Evolutionary conservation across 2,113 vertebrate genomes (phyloP), one percentile per base, ranked within the genome.

Genomic region (Amphiprion ocellaris): DNA sequence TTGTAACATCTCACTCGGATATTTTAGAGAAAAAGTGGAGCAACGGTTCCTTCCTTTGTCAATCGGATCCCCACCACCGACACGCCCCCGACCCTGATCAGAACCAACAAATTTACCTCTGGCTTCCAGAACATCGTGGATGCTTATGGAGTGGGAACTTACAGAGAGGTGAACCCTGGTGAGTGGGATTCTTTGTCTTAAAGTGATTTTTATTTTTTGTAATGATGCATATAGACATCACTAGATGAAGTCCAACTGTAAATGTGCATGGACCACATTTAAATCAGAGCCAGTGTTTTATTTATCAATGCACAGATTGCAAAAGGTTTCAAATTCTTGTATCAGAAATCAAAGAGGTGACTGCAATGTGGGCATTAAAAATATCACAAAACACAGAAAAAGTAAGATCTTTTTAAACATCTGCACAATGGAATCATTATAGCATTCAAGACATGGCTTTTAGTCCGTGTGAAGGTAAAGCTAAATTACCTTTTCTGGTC

Each of bases 41-140:
- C 97, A 0, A 94, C 97, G 0, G 87, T 99, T 74, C 96, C 98
- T 24, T 99, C 98, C 0, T 99, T 99, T 82, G 96, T 99, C 91
- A 99, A 99, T 81, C 96, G 96, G 0, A 98, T 99, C 72, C 97
- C 97, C 9, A 97, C 96, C 24, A 96, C 81, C 10, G 96, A 98
- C 77, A 97, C 97, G 4, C 98, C 98, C 17, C 98, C 98, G 0
- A 98, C 97, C 1, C 93, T 99, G 9, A 97, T 99, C 79, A 96
- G 96, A 41, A 99, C 97, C 91, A 99, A 99, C 92, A 99, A 96
- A 65, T 99, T 99, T 91, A 99, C 98, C 10, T 96, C 96, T 78
- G 98, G 98, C 15, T 99, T 99, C 90, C 98, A 99, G 91, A 97
- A 95, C 85, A 99, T 99, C 0, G 98, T 99, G 67, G 97, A 99